Evolutionary conservation across 1,140 invertebrate genomes (phyloP), one percentile per base, ranked within the genome.

Genomic region (Lepidurus arcticus): DNA sequence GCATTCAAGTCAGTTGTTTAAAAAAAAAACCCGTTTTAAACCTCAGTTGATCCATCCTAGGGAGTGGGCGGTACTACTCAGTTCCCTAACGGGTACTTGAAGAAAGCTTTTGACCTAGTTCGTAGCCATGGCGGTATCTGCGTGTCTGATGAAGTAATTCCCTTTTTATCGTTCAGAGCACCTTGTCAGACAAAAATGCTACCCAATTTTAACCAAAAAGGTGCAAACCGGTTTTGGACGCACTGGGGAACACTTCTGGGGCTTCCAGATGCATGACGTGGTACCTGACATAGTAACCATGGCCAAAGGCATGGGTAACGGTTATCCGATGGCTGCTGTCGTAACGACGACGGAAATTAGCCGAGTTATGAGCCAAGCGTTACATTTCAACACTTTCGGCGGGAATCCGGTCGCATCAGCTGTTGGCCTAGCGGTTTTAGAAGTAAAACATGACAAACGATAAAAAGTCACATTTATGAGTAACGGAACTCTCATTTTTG

Each of bases 211-310:
- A 16, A 44, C 4, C 16, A 24, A 65, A 76, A 76, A 92, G 91
- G 94, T 98, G 1, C 97, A 98, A 87, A 96, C 95, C 42, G 97
- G 97, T 13, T 98, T 99, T 85, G 97, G 95, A 0, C 87, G 97
- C 80, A 95, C 94, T 0, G 97, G 97, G 0, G 92, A 94, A 74
- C 88, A 95, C 82, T 98, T 93, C 85, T 99, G 97, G 97, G 96
- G 95, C 1, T 99, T 98, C 85, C 87, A 98, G 85, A 86, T 84
- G 1, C 95, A 99, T 84, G 92, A 87, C 26, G 90, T 98, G 21
- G 82, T 88, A 21, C 97, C 97, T 1, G 97, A 99, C 86, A 98
- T 99, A 82, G 93, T 95, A 0, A 94, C 93, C 1, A 90, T 94
- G 90, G 93, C 93, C 0, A 95, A 95, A 84, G 88, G 88, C 13